Percentiles rank a stretch among this genome's conserved stretches.
These are phyloP conservation scores for Malurus leucopterus DNA, from an alignment of 2,797 vertebrate genomes.

Conservation along the genomic window DNA sequence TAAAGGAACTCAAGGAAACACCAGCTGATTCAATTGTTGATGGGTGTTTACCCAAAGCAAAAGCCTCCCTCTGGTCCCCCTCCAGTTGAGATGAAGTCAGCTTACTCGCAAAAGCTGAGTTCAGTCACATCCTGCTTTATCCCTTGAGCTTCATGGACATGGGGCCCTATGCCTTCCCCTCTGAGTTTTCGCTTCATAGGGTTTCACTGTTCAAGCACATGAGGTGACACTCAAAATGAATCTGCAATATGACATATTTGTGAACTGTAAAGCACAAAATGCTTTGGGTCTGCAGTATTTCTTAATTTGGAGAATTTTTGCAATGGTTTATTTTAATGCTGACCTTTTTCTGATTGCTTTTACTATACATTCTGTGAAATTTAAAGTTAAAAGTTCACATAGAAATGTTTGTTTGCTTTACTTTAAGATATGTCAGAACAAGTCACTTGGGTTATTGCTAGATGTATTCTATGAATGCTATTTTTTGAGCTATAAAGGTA, in stretches of 20 bases:
- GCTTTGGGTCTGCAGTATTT: neutral
- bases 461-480: neutral
- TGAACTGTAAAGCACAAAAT: neutral
- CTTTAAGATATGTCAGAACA: neutral
- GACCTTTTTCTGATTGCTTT: neutral
- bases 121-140: neutral
- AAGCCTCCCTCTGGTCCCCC: neutral
- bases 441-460: neutral
- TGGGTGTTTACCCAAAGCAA: neutral
- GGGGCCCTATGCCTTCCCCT: fast-evolving
- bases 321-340: neutral
- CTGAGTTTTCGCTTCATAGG: neutral
- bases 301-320: neutral
- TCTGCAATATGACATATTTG: neutral
- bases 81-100: neutral
- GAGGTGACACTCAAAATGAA: neutral
- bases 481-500: neutral
- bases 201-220: neutral
- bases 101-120: neutral
- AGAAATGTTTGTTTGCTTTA: neutral
- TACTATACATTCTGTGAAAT: neutral
- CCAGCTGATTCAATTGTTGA: neutral
- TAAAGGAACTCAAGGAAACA: neutral
- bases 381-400: neutral
- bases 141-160: neutral